Evolutionary conservation across 2,797 vertebrate species (phyloP).

Genomic region (Pelochelys cantorii): DNA sequence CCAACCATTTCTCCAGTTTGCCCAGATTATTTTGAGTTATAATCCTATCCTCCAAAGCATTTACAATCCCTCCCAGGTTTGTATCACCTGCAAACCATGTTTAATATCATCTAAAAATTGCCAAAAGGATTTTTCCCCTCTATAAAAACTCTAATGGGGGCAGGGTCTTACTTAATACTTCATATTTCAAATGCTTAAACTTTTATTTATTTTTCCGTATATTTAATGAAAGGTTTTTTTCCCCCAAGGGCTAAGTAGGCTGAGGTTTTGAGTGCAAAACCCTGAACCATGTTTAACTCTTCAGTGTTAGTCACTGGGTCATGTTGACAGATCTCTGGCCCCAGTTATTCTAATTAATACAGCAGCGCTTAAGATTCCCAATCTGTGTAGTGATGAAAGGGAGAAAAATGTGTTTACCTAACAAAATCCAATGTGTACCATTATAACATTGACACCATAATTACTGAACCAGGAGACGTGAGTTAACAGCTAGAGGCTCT

Average conservation of each 20-base stretch:
- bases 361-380: background rate
- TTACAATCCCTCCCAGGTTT: too few species aligned
- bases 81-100: background rate
- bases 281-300: background rate
- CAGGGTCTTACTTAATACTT: background rate
- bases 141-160: background rate
- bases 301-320: background rate
- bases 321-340: background rate
- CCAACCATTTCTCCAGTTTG: too few species aligned
- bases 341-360: background rate
- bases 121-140: background rate
- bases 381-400: background rate
- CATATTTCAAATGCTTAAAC: background rate
- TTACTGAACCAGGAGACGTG: background rate
- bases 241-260: background rate
- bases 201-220: background rate
- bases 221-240: background rate
- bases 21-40: too few species aligned
- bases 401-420: constrained; percentile 17
- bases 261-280: background rate
- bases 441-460: constrained; percentile 26
- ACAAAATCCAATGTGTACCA: constrained; percentile 32
- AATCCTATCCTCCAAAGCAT: too few species aligned
- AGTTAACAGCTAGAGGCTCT: constrained; percentile 48
- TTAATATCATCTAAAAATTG: background rate